These are phyloP conservation scores for Monodelphis domestica DNA, from an alignment of 2,797 vertebrate species.

Conservation along the genomic window DNA sequence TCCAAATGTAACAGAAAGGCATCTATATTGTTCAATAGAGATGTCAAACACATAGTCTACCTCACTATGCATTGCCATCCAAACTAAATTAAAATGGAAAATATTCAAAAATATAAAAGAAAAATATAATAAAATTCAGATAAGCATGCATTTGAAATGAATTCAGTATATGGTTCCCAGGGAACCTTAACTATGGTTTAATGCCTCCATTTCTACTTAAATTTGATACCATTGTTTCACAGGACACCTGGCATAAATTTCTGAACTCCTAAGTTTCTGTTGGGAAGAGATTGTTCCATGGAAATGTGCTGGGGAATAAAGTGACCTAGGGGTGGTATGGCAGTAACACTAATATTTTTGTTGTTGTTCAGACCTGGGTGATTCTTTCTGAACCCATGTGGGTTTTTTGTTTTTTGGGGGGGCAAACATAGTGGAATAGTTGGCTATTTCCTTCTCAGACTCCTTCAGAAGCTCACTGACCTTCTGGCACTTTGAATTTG, in stretches of 20 bases:
- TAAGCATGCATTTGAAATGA: not conserved
- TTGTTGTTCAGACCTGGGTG: no score
- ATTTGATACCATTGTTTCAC: not conserved
- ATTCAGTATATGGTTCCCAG: no score
- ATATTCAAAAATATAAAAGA: not conserved
- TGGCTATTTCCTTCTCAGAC: no score
- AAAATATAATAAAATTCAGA: not conserved
- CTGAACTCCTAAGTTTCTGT: no score
- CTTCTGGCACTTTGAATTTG: not conserved
- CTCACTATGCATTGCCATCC: not conserved
- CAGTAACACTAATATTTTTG: not conserved
- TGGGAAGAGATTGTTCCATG: not conserved
- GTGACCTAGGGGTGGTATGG: not conserved
- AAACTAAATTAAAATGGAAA: not conserved
- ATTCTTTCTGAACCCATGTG: no score
- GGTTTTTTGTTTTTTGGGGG: no score
- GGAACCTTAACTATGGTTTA: not conserved
- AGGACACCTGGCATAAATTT: not conserved
- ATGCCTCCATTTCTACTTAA: not conserved
- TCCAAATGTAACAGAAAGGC: not conserved
- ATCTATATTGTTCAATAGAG: not conserved
- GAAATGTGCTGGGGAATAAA: not conserved
- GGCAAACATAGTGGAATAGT: no score
- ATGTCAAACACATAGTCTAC: not conserved
- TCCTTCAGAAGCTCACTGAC: not conserved